phyloP scores from a whole-genome alignment of 2,797 vertebrate genomes.

The Mus caroli region DNA sequence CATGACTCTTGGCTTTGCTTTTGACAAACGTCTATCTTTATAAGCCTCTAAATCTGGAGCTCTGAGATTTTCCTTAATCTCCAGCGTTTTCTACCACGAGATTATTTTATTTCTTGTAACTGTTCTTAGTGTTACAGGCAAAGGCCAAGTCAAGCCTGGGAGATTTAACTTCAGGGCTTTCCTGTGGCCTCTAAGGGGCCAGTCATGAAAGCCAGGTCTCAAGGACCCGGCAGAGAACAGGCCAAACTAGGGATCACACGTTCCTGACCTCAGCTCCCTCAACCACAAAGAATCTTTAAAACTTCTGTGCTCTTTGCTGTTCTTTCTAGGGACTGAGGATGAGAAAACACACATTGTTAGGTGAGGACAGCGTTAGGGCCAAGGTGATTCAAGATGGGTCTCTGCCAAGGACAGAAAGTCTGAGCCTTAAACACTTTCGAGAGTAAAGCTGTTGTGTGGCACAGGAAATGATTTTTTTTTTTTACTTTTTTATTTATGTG shows the following conservation, averaged over 20 bases:
- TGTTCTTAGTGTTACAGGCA: conserved; percentile 3
- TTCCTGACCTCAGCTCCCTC: not conserved
- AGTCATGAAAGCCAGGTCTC: not conserved
- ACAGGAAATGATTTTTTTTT: not conserved
- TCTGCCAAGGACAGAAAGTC: not conserved
- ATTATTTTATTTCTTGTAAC: not conserved
- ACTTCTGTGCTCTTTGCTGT: not conserved
- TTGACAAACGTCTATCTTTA: conserved; percentile 36
- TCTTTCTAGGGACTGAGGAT: not conserved
- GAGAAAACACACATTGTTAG: not conserved
- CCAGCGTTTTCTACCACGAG: not conserved
- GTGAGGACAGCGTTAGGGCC: not conserved
- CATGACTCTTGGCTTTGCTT: conserved; percentile 42
- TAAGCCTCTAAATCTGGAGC: conserved; percentile 32
- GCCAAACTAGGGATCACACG: not conserved
- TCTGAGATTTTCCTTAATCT: conserved; percentile 21
- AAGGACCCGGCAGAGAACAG: not conserved
- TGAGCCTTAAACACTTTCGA: not conserved
- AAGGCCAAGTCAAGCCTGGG: not conserved
- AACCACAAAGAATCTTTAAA: not conserved
- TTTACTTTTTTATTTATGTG: not conserved
- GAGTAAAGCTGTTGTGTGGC: not conserved
- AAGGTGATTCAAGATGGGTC: not conserved
- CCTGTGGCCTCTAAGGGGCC: not conserved
- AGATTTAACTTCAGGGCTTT: not conserved